Conservation (phyloP, 35 echinoderm and acorn worm species). For the Holothuria glaberrima region DNA sequence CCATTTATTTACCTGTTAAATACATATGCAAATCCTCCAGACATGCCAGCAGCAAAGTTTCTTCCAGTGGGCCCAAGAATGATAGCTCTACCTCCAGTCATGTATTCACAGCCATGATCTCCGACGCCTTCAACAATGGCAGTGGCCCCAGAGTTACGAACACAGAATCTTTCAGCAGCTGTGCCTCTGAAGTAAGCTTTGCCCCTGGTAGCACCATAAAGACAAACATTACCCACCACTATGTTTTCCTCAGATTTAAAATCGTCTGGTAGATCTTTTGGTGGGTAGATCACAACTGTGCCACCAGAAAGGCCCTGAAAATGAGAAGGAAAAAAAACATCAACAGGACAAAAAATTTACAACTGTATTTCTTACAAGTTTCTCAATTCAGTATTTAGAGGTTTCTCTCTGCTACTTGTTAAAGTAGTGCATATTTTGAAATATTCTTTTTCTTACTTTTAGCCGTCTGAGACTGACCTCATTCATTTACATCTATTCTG, state of each 20-base stretch:
- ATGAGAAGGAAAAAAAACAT: neutral
- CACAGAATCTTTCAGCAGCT: conserved; percentile 95
- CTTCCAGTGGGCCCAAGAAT: conserved; percentile 88
- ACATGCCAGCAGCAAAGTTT: conserved; percentile 99
- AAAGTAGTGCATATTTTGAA: no score
- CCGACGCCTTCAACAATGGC: conserved; percentile 85
- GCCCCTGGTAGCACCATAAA: conserved; percentile 95
- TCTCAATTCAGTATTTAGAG: neutral
- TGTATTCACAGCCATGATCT: conserved; percentile 98
- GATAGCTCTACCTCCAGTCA: conserved; percentile 90
- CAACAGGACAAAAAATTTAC: neutral
- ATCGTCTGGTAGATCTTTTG: conserved; percentile 69
- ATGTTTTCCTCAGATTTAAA: conserved; percentile 93
- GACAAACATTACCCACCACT: conserved; percentile 91
- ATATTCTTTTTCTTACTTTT: neutral
- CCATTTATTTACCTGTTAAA: conserved; percentile 69
- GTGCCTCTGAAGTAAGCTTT: conserved; percentile 92
- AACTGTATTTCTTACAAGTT: neutral
- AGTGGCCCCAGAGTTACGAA: conserved; percentile 95
- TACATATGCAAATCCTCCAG: conserved; percentile 95
- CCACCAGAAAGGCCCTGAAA: conserved; percentile 94
- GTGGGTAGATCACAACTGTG: conserved; percentile 84
- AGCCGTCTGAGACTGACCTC: no score
- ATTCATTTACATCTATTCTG: no score
- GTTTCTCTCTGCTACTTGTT: neutral